Percentiles rank a stretch among this genome's conserved stretches.
phyloP scores from a whole-genome alignment of 2,888 invertebrate genomes.

The Apodemia hepburni region DNA sequence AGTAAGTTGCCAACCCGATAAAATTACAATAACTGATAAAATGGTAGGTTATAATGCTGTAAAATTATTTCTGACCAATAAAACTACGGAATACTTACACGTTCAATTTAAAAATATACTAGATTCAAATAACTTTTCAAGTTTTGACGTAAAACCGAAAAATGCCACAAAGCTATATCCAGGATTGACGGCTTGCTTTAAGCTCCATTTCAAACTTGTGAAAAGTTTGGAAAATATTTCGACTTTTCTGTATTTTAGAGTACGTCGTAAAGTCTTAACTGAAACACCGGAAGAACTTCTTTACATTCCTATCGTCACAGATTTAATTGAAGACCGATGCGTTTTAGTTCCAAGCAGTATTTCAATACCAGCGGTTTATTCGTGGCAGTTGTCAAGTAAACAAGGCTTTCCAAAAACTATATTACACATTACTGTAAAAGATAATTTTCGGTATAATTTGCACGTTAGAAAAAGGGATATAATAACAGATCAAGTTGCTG shows the following conservation, averaged over 20 bases:
- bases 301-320: constrained; percentile 45
- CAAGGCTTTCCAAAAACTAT: constrained; percentile 42
- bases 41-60: constrained; percentile 42
- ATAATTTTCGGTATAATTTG: constrained; percentile 45
- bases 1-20: constrained; percentile 43
- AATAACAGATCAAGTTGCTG: constrained; percentile 37
- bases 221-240: constrained; percentile 40
- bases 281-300: constrained; percentile 41
- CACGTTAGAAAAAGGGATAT: constrained; percentile 45
- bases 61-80: constrained; percentile 50
- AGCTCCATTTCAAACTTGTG: constrained; percentile 45
- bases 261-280: constrained; percentile 40
- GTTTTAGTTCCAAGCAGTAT: constrained; percentile 45
- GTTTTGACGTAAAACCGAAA: constrained; percentile 42
- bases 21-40: constrained; percentile 40
- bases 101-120: constrained; percentile 48
- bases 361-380: constrained; percentile 47
- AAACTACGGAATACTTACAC: constrained; percentile 41
- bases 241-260: constrained; percentile 49
- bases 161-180: constrained; percentile 49
- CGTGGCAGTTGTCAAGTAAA: constrained; percentile 51
- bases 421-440: constrained; percentile 41
- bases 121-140: constrained; percentile 43
- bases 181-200: constrained; percentile 47
- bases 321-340: constrained; percentile 34